These are phyloP conservation scores for Pitangus sulphuratus DNA, from an alignment of 2,797 vertebrate species.

Conservation along the genomic window DNA sequence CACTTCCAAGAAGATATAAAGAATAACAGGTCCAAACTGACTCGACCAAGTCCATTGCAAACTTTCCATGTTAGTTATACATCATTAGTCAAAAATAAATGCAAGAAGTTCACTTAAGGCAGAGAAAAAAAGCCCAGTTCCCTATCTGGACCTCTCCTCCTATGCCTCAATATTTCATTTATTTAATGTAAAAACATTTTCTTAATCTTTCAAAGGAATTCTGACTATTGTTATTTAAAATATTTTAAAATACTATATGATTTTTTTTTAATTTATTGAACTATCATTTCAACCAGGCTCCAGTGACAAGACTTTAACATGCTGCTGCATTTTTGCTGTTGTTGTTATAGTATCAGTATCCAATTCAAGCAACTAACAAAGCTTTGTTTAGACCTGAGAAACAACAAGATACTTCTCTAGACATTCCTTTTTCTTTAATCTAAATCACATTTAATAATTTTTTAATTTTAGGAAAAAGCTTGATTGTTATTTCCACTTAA, in stretches of 20 bases:
- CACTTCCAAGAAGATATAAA: slow-evolving; percentile 46
- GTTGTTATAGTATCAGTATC: neutral
- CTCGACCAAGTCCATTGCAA: neutral
- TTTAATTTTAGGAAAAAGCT: neutral
- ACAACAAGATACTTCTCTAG: neutral
- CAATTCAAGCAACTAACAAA: neutral
- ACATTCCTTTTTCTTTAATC: neutral
- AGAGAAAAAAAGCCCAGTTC: neutral
- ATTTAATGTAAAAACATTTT: neutral
- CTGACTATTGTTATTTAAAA: neutral
- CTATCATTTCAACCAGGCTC: neutral
- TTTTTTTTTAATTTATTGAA: neutral
- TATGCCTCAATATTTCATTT: neutral
- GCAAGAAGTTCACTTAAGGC: neutral
- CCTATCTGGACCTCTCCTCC: neutral
- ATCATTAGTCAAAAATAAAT: neutral
- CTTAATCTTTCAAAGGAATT: neutral
- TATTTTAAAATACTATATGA: neutral
- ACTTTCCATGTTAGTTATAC: neutral
- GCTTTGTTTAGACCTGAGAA: neutral
- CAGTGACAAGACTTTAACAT: neutral
- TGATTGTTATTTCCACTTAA: neutral
- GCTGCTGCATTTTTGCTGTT: neutral
- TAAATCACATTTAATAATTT: neutral
- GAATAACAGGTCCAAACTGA: slow-evolving; percentile 57